Evolutionary conservation across 2,113 vertebrate species (phyloP).

Genomic region (Pungitius pungitius): DNA sequence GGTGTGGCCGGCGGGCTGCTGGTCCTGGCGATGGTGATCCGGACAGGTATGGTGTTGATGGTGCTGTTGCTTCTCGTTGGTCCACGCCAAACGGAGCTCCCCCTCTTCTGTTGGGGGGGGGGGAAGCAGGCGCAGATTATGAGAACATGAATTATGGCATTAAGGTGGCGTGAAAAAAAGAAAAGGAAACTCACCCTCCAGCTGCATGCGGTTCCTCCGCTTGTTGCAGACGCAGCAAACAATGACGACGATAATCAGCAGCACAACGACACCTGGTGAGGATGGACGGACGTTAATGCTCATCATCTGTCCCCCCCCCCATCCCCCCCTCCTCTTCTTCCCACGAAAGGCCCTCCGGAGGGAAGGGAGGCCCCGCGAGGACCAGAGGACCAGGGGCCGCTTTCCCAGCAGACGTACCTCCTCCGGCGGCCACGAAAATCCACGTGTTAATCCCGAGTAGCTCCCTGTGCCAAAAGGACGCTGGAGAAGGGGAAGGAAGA

Average conservation of each 20-base stretch:
- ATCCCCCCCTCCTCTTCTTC: too few species aligned
- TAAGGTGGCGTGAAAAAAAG: background rate
- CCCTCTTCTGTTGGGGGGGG: constrained; percentile 46
- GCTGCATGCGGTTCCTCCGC: background rate
- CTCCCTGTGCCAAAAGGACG: fast-evolving
- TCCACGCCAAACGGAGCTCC: constrained; percentile 54
- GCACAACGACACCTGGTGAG: constrained; percentile 50
- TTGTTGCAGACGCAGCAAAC: constrained; percentile 36
- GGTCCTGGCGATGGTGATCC: background rate
- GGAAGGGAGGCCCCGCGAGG: too few species aligned
- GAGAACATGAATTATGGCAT: background rate
- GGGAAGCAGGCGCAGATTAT: background rate
- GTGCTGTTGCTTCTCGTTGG: background rate
- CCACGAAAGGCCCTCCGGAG: too few species aligned
- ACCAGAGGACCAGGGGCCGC: too few species aligned
- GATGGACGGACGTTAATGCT: background rate
- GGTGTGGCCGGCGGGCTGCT: constrained; percentile 56
- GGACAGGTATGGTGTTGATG: background rate
- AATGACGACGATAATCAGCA: constrained; percentile 44
- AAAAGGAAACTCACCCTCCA: constrained; percentile 29
- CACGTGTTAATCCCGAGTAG: constrained; percentile 44
- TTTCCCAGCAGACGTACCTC: constrained; percentile 41
- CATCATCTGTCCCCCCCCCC: too few species aligned
- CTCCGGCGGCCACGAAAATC: constrained; percentile 53
- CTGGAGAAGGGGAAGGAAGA: constrained; percentile 1